Evolutionary conservation across 2,113 vertebrate species (phyloP).

Genomic region (Electrona antarctica): DNA sequence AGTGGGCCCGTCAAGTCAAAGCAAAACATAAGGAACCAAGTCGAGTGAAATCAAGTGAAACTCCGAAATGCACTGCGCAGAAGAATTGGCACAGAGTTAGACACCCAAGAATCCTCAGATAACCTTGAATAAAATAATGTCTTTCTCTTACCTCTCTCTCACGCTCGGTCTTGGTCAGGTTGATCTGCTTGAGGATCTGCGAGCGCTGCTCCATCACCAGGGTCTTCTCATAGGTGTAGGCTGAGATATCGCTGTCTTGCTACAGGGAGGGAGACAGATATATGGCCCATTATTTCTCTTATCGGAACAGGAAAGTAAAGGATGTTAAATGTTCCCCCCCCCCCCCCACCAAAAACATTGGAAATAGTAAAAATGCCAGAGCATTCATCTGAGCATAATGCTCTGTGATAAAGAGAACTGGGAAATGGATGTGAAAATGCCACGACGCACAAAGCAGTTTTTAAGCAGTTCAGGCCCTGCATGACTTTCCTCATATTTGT

Average conservation of each 20-base stretch:
- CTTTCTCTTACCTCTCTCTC: conserved; percentile 87
- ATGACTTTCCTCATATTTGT: neutral
- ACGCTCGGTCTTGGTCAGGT: conserved; percentile 94
- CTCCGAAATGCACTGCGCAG: neutral
- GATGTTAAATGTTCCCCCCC: no score
- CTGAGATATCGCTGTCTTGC: conserved; percentile 98
- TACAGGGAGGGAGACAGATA: conserved; percentile 44
- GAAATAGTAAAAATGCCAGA: no score
- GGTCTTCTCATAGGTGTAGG: conserved; percentile 98
- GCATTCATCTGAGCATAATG: no score
- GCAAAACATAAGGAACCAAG: conserved; percentile 17
- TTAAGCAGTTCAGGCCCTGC: neutral
- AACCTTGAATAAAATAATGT: neutral
- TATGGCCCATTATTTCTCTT: neutral
- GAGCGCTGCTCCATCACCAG: conserved; percentile 98
- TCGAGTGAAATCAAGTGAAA: conserved; percentile 25
- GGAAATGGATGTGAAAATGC: no score
- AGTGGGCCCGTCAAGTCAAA: conserved; percentile 35
- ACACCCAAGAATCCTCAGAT: neutral
- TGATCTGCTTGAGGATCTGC: conserved; percentile 98
- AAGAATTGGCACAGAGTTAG: conserved; percentile 9
- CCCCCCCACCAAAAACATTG: no score
- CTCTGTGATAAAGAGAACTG: neutral
- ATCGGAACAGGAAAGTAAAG: neutral
- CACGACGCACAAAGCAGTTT: neutral